These are phyloP conservation scores for Montipora sp. DNA, from an alignment of 64 coral and sea anemone genomes.

Conservation along the genomic window DNA sequence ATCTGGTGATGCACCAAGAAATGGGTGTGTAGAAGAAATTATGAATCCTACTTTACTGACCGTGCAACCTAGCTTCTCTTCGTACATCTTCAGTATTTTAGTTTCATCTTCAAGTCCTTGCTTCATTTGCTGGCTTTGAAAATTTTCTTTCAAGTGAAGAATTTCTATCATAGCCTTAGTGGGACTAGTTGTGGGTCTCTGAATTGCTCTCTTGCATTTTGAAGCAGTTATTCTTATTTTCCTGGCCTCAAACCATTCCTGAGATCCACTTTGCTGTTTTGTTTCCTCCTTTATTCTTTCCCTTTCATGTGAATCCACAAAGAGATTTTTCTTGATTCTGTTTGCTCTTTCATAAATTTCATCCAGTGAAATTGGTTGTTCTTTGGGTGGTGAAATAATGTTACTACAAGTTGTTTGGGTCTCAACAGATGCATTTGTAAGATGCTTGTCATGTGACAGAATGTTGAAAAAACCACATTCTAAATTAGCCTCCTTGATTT, in stretches of 20 bases:
- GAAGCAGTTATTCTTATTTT: no score
- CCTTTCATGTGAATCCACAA: not conserved
- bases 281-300: constrained; percentile 8
- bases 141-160: not conserved
- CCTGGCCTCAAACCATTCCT: no score
- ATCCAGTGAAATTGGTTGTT: no score
- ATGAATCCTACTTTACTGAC: constrained; percentile 45
- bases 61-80: constrained; percentile 18
- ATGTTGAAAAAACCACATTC: no score
- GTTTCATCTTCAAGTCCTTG: not conserved
- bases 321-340: no score
- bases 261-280: constrained; percentile 2
- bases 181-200: constrained; percentile 42
- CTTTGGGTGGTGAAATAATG: no score
- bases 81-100: constrained; percentile 26
- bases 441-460: no score
- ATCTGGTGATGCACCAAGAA: not conserved
- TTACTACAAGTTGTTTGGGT: no score
- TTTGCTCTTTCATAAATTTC: no score
- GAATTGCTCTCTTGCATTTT: not conserved
- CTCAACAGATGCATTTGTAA: no score
- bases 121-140: constrained; percentile 39
- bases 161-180: constrained; percentile 8
- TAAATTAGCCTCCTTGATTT: no score
- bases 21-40: not conserved